A percentile compares a stretch with the other conserved stretches of the same genome.
Conservation (phyloP, 2,797 vertebrate species). For the Caiman crocodilus region DNA sequence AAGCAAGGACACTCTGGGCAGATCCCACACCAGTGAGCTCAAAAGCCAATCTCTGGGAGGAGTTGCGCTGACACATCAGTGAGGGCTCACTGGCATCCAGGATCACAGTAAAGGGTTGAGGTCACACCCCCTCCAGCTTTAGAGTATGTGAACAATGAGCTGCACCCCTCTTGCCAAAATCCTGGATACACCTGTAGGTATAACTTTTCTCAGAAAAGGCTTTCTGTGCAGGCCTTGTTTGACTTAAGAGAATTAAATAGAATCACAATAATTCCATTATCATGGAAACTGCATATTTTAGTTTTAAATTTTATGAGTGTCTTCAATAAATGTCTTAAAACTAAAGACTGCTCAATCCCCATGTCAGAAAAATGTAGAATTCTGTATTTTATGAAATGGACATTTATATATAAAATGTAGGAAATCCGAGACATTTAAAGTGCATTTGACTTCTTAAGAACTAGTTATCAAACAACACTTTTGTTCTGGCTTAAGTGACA, state of each 20-base stretch:
- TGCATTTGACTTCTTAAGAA: background rate
- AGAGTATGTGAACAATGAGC: too few relatives aligned
- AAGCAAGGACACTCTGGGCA: too few relatives aligned
- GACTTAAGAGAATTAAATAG: background rate
- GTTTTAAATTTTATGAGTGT: background rate
- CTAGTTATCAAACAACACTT: fast-evolving
- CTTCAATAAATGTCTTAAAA: background rate
- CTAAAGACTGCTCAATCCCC: background rate
- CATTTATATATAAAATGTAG: background rate
- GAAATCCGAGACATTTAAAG: background rate
- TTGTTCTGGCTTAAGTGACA: background rate
- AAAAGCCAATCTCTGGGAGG: too few relatives aligned
- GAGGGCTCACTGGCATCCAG: too few relatives aligned
- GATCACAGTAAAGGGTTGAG: too few relatives aligned
- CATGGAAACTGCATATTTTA: background rate
- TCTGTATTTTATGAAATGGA: background rate
- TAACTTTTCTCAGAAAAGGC: too few relatives aligned
- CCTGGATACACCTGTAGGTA: too few relatives aligned
- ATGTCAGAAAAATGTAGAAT: background rate
- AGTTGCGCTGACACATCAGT: too few relatives aligned
- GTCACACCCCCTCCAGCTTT: too few relatives aligned
- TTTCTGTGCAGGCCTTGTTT: background rate
- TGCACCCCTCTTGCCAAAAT: too few relatives aligned
- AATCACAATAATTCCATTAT: background rate
- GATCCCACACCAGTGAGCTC: too few relatives aligned